phyloP scores from a whole-genome alignment of 2,888 invertebrate genomes.

The Cacoxenus indagator region DNA sequence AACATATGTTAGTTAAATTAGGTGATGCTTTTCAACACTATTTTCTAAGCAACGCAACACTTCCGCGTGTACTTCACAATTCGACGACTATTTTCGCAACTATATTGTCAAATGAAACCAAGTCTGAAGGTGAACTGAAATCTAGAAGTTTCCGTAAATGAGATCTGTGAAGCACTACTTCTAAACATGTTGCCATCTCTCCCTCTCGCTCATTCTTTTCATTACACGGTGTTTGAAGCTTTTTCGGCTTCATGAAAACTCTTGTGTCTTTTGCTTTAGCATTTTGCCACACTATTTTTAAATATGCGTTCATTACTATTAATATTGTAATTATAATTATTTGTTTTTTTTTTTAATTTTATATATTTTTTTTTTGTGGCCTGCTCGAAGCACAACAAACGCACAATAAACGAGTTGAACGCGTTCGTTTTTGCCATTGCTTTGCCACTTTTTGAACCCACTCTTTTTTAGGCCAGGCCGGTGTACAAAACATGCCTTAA shows the following conservation, averaged over 20 bases:
- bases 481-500: neutral
- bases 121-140: neutral
- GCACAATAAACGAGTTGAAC: neutral
- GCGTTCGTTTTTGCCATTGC: neutral
- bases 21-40: neutral
- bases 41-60: neutral
- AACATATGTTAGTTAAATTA: too few species aligned
- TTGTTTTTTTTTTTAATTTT: neutral
- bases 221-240: too few species aligned
- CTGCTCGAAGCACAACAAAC: neutral
- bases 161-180: neutral
- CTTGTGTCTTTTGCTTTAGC: neutral
- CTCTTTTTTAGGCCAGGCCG: neutral
- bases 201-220: neutral
- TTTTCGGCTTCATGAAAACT: conserved; percentile 4
- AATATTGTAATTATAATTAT: neutral
- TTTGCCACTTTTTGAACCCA: neutral
- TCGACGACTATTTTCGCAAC: neutral
- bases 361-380: neutral
- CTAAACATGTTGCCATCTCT: neutral
- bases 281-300: conserved; percentile 8
- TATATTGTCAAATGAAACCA: neutral
- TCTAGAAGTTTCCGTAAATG: neutral
- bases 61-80: neutral
- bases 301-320: conserved; percentile 15